A percentile compares a stretch with the other conserved stretches of the same genome.
phyloP scores from a whole-genome alignment of 2,888 invertebrate species.

The Sialis fuliginosa region DNA sequence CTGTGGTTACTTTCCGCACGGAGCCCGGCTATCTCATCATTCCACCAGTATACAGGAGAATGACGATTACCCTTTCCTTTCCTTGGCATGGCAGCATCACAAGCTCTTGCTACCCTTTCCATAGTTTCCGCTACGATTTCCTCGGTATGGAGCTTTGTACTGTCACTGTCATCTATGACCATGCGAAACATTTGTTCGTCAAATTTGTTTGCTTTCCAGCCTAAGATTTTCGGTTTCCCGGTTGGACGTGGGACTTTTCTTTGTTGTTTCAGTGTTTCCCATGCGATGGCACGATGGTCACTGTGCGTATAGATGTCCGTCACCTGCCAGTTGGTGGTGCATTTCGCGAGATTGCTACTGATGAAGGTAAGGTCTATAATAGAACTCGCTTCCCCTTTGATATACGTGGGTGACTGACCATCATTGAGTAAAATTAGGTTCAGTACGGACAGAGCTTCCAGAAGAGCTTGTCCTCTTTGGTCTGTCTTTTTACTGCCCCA shows the following conservation, averaged over 20 bases:
- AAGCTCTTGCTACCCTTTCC: too few relatives aligned
- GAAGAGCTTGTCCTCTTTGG: constrained; percentile 6
- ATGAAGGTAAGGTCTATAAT: constrained; percentile 11
- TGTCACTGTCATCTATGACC: background rate
- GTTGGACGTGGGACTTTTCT: background rate
- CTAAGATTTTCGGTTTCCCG: too few relatives aligned
- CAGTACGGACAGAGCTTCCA: constrained; percentile 6
- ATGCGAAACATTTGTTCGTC: background rate
- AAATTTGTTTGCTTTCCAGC: background rate
- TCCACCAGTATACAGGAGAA: background rate
- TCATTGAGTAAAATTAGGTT: constrained; percentile 8
- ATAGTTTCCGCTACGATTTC: too few relatives aligned
- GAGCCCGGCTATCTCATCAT: background rate
- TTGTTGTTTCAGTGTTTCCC: background rate
- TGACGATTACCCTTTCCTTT: background rate
- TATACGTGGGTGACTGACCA: constrained; percentile 7
- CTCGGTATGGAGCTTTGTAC: background rate
- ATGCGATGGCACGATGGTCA: background rate
- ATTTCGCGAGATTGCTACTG: constrained; percentile 7
- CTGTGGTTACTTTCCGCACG: background rate
- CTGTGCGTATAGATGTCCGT: background rate
- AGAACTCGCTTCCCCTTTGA: constrained; percentile 8
- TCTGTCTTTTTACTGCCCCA: constrained; percentile 8
- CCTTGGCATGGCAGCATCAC: background rate
- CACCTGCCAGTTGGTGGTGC: constrained; percentile 5